Conservation (phyloP, 2,888 invertebrate species). For the Leptinotarsa rubiginosa region DNA sequence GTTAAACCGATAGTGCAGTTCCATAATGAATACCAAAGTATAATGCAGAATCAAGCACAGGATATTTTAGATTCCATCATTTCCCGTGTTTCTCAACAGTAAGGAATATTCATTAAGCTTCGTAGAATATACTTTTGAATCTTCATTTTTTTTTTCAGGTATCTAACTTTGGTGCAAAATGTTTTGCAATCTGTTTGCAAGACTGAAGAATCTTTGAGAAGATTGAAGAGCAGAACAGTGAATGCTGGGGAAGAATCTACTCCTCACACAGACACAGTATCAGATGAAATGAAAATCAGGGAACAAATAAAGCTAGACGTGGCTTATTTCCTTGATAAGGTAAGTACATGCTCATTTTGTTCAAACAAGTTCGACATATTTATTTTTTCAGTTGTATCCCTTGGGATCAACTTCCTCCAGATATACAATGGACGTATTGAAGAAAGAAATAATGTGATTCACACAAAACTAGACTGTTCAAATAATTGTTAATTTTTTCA, state of each 20-base stretch:
- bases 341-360: slow-evolving; percentile 42
- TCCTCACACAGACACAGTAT: slow-evolving; percentile 67
- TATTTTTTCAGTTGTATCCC: slow-evolving; percentile 48
- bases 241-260: slow-evolving; percentile 63
- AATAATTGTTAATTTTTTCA: slow-evolving; percentile 38
- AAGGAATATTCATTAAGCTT: slow-evolving; percentile 53
- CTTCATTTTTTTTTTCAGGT: slow-evolving; percentile 63
- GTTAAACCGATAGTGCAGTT: slow-evolving; percentile 71
- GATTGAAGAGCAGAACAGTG: slow-evolving; percentile 75
- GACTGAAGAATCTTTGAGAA: slow-evolving; percentile 93
- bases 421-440: slow-evolving; percentile 47
- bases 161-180: slow-evolving; percentile 82
- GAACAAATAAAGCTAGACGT: slow-evolving; percentile 91
- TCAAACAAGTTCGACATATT: slow-evolving; percentile 21
- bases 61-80: slow-evolving; percentile 66
- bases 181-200: slow-evolving; percentile 93
- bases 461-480: slow-evolving; percentile 16
- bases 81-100: slow-evolving; percentile 68
- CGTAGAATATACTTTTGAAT: background rate
- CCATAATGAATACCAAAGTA: slow-evolving; percentile 66
- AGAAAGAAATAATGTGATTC: slow-evolving; percentile 42
- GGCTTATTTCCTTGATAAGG: slow-evolving; percentile 74
- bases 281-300: slow-evolving; percentile 94
- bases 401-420: slow-evolving; percentile 42
- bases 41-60: slow-evolving; percentile 62